Base-by-base conservation (phyloP, 2,113 vertebrate species). In the Rhynchomys soricoides region DNA sequence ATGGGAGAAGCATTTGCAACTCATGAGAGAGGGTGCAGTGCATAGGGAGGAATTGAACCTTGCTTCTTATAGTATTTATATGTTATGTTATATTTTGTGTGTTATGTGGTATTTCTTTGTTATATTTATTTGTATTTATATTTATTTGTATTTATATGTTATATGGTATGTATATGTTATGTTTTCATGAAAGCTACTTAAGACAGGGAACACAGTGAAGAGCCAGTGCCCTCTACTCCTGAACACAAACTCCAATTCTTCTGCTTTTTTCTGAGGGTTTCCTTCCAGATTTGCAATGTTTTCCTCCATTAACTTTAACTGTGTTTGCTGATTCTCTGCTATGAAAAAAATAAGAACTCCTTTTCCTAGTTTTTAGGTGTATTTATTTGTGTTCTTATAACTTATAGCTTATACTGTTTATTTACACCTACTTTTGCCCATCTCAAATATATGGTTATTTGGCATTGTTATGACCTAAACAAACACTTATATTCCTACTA, bases 221-320 rank as follows among this genome's bases (percentile, higher is more conserved):
- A 87, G 4, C 29, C 43, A 87, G 0, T 79, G 31, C 2, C 62
- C 15, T 26, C 43, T 74, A 40, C 5, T 24, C 19, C 62, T 22
- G 3, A 89, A 91, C 31, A 81, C 82, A 89, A 89, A 87, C 11
- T 89, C 79, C 8, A 71, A 0, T 82, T 91, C 34, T 50, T 45
- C 48, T 90, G 45, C 86, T 50, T 62, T 90, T 37, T 89, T 34
- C 52, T 71, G 29, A 31, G 45, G 15, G 66, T 91, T 93, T 95
- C n/a, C 45, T 68, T 82, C 85, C 57, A n/a, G 40, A 85, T 78
- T 94, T 59, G 89, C 29, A 24, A 37, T 50, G 3, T 3, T 66
- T 92, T 81, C 29, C 45, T 86, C 66, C 68, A 48, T 66, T 83
- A 93, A 89, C 48, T 13, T 93, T 68, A 93, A 68, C 70, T 66